Evolutionary conservation across 1,140 invertebrate genomes (phyloP), one percentile per base, ranked within the genome.

Genomic region (Leucophenga varia): DNA sequence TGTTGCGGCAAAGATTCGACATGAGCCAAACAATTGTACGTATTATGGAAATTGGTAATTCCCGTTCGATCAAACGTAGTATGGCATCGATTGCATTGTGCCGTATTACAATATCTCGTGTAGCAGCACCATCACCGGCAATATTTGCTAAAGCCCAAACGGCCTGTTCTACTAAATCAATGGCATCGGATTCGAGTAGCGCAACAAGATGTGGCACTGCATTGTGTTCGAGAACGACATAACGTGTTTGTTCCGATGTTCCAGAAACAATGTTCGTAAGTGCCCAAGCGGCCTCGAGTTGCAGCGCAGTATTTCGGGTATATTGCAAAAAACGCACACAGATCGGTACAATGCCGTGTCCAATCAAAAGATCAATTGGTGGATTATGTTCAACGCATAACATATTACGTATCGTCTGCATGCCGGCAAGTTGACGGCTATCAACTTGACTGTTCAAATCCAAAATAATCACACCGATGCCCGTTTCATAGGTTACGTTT

Each of bases 281-380:
- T 34, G 93, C 92, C 94, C 93, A 97, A 35, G 93, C 92, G 47
- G 93, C 92, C 80, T 97, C 93, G 81, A 97, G 90, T 82, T 94
- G 91, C 55, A 95, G 77, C 20, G 87, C 89, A 49, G 84, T 86
- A 78, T 93, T 91, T 48, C 77, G 78, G 63, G 86, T 84, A 76
- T 87, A 87, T 71, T 88, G 82, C 32, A 97, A 79, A 78, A 96
- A 95, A 77, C 95, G 86, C 13, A 97, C 93, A 83, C 97, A 95
- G 78, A 85, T 82, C 21, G 93, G 94, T 53, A 97, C 89, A 70
- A 97, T 93, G 64, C 93, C 93, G 43, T 91, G 91, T 59, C 86
- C 80, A 70, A 97, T 95, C 14, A 97, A 93, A 82, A 95, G 92
- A 78, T 97, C 91, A 68, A 97, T 97, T 2, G 93, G 94, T 35